Evolutionary conservation across 2,113 vertebrate species (phyloP).

Genomic region (Protobothrops mucrosquamatus): DNA sequence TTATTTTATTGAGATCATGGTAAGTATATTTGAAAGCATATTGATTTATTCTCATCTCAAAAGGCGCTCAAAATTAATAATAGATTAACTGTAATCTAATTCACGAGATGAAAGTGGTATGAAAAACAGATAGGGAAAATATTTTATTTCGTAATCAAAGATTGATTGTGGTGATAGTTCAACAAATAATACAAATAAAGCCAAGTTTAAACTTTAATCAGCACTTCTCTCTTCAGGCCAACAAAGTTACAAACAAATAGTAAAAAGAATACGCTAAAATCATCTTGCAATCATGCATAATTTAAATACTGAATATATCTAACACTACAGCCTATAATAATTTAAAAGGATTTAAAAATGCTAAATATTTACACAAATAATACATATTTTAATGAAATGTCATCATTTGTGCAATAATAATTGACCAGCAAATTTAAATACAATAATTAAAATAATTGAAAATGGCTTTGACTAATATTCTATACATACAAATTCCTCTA

Average conservation of each 20-base stretch:
- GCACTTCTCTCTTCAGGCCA: neutral
- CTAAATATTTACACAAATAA: neutral
- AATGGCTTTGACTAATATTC: no score
- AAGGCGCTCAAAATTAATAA: neutral
- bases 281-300: neutral
- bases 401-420: neutral
- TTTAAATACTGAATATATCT: neutral
- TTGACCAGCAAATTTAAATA: neutral
- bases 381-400: neutral
- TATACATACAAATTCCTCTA: neutral
- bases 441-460: neutral
- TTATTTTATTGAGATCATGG: neutral
- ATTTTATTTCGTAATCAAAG: neutral
- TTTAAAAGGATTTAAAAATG: neutral
- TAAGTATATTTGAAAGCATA: neutral
- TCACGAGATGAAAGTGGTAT: neutral
- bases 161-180: neutral
- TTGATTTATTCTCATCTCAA: neutral
- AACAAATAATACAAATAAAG: neutral
- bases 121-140: neutral
- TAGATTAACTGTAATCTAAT: neutral
- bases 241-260: neutral
- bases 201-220: neutral
- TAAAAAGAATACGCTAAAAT: neutral
- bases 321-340: neutral